These are phyloP conservation scores for Macrotus californicus DNA, from an alignment of 2,113 vertebrate species.

Conservation along the genomic window DNA sequence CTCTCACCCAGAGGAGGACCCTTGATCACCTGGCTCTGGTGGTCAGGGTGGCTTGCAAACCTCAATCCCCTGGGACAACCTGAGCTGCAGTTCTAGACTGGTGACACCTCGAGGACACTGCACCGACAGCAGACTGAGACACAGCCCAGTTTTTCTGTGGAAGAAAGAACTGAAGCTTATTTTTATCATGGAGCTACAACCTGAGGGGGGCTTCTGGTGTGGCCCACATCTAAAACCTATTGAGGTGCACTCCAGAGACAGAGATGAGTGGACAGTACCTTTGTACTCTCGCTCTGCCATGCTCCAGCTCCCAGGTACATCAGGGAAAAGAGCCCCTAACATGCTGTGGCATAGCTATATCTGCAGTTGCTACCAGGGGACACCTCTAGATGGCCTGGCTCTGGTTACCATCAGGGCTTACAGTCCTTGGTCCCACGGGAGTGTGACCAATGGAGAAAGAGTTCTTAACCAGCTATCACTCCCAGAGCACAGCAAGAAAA, in stretches of 20 bases:
- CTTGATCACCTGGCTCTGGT: not conserved
- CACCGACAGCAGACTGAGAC: not conserved
- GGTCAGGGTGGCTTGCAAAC: no score
- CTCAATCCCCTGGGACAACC: not conserved
- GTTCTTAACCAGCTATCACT: not conserved
- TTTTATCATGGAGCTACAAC: not conserved
- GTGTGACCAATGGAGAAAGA: not conserved
- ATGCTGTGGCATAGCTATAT: not conserved
- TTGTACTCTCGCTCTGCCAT: not conserved
- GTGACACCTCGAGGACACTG: not conserved
- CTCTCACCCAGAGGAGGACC: not conserved
- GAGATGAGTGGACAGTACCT: no score
- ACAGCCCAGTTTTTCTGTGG: not conserved
- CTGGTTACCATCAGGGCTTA: not conserved
- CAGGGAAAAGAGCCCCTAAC: not conserved
- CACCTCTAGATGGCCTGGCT: not conserved
- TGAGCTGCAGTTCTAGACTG: not conserved
- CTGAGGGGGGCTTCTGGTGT: not conserved
- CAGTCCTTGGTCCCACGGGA: not conserved
- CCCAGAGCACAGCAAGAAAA: not conserved
- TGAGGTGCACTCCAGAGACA: not conserved
- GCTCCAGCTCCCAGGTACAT: not conserved
- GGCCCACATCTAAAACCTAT: not conserved
- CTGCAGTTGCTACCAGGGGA: not conserved
- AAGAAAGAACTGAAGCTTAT: not conserved